Base-by-base conservation (phyloP, 2,113 vertebrate species). In the Garra rufa region DNA sequence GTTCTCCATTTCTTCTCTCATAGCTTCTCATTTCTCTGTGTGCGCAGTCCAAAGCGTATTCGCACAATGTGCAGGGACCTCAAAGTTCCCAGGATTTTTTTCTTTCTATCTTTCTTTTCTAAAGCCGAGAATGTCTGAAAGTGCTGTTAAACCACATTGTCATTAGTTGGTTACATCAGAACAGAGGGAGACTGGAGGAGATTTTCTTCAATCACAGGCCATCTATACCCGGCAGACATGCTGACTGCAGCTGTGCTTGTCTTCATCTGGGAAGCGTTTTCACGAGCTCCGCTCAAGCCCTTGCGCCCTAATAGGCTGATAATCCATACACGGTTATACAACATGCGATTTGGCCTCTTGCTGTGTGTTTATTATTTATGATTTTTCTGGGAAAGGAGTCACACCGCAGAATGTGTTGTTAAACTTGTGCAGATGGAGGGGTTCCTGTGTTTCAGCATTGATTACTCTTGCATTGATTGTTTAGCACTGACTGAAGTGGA, bases 341-440 rank as follows among this genome's bases (percentile, higher is more conserved):
- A 88, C 83, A 87, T 81, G 85, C 44, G 55, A 73, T 85, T 71
- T 85, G 75, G 82, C 55, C 78, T 13, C 61, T 84, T 28, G 71
- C 48, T 57, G 67, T 82, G 76, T 84, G 77, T 87, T 86, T 85
- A 87, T 87, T 87, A 82, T 87, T 87, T 89, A 89, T 87, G 86
- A 80, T 87, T 87, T 87, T 89, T 88, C 77, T 84, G 81, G 82
- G 82, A 84, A 83, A 43, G 71, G 75, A 86, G 71, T 85, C 81
- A 65, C 81, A 75, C 81, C 71, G 48, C 84, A 85, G 84, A 88
- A 85, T 85, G 83, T 69, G 77, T 83, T 86, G 81, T 88, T 85
- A 76, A 86, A 83, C 81, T 81, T 76, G 82, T 84, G 71, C 87
- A 88, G 77, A 88, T 88, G 84, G 82, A 83, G 77, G 75, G 71